A percentile compares a stretch with the other conserved stretches of the same genome.
These are phyloP conservation scores for Trogon melanurus DNA, from an alignment of 2,113 vertebrate species.

Conservation along the genomic window DNA sequence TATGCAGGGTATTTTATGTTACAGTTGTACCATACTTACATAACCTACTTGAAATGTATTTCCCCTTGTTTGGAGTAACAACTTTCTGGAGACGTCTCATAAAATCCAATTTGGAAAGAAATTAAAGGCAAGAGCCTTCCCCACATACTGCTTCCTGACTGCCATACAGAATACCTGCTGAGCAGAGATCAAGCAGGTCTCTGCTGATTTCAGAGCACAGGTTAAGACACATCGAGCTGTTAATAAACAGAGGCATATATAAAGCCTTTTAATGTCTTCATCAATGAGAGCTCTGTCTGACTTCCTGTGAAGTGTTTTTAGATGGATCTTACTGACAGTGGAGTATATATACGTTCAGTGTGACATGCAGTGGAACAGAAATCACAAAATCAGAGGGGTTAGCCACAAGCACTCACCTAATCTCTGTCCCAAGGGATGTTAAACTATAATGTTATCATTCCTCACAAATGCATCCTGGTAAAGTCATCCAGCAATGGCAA, in stretches of 20 bases:
- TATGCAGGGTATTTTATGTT: conserved; percentile 38
- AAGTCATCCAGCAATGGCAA: not conserved
- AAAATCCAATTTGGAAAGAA: conserved; percentile 50
- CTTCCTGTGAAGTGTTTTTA: not conserved
- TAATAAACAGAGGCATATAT: not conserved
- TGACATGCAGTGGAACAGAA: not conserved
- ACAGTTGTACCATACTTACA: conserved; percentile 30
- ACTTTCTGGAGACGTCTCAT: conserved; percentile 45
- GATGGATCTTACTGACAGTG: not conserved
- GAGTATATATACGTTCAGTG: not conserved
- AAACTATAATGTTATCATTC: not conserved
- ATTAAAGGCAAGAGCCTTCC: conserved; percentile 55
- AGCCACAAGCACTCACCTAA: not conserved
- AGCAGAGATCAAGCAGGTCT: conserved; percentile 22
- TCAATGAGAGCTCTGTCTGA: not conserved
- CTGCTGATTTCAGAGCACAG: conserved; percentile 5
- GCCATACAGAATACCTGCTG: conserved; percentile 20
- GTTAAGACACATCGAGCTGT: not conserved
- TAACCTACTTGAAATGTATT: conserved; percentile 54
- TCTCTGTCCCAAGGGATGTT: not conserved
- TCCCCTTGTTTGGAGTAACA: conserved; percentile 53
- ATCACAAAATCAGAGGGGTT: not conserved
- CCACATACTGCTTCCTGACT: conserved; percentile 28
- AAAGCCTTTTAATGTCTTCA: not conserved
- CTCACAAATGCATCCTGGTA: not conserved